Evolutionary conservation across 2,113 vertebrate species (phyloP).

Genomic region (Blennius ocellaris): DNA sequence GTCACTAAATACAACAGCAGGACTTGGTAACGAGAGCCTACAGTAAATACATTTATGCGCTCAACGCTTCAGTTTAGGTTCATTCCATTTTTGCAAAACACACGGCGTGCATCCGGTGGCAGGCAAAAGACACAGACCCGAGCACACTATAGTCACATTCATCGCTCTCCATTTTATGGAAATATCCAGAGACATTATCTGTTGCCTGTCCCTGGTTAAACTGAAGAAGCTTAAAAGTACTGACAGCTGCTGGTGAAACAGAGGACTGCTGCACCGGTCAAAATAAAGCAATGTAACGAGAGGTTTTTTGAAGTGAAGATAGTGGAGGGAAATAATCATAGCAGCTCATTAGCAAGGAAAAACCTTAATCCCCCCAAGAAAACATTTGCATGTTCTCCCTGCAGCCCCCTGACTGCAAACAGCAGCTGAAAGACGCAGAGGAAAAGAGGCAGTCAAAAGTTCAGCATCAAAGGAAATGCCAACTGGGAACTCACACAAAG

Average conservation of each 20-base stretch:
- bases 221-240: conserved; percentile 22
- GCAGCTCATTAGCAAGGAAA: conserved; percentile 60
- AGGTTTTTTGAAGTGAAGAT: conserved; percentile 11
- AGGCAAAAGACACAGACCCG: not conserved
- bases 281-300: conserved; percentile 13
- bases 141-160: conserved; percentile 5
- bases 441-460: conserved; percentile 64
- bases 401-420: conserved; percentile 50
- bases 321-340: conserved; percentile 42
- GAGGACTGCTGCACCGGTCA: conserved; percentile 30
- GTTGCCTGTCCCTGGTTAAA: conserved; percentile 5
- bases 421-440: conserved; percentile 37
- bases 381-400: conserved; percentile 63
- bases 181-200: conserved; percentile 10
- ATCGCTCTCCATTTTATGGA: conserved; percentile 19
- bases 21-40: conserved; percentile 13
- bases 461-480: conserved; percentile 62
- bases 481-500: conserved; percentile 25
- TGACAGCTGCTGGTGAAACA: conserved; percentile 58
- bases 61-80: conserved; percentile 13
- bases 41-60: conserved; percentile 9
- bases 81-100: not conserved
- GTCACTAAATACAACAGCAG: conserved; percentile 41
- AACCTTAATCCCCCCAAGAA: conserved; percentile 59
- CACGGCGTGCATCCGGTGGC: not conserved